Evolutionary conservation across 1,140 invertebrate species (phyloP).

Genomic region (Micrasema minimum): DNA sequence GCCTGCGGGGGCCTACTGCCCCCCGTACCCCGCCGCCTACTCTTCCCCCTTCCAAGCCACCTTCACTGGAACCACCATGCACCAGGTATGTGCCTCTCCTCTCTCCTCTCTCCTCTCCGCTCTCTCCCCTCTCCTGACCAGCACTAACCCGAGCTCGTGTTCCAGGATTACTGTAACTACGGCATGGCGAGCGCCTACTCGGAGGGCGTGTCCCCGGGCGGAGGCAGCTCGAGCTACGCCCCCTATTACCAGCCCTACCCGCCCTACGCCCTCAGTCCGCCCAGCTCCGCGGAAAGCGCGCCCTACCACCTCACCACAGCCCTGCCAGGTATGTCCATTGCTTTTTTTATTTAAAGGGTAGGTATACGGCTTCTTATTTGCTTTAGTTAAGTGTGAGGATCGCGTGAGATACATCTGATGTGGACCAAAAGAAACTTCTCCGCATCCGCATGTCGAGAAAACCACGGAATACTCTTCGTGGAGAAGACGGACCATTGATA

Average conservation of each 20-base stretch:
- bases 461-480: too few relatives aligned
- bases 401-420: too few relatives aligned
- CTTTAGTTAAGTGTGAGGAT: too few relatives aligned
- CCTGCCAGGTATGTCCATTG: conserved; percentile 60
- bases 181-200: conserved; percentile 33
- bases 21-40: conserved; percentile 71
- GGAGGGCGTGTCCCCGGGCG: conserved; percentile 23
- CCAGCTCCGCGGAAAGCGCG: conserved; percentile 48
- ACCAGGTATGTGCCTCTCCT: conserved; percentile 52
- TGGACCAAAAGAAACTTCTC: too few relatives aligned
- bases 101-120: too few relatives aligned
- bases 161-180: conserved; percentile 47
- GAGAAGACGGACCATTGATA: too few relatives aligned
- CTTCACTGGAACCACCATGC: conserved; percentile 71
- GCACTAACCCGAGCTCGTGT: neutral
- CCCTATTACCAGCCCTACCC: conserved; percentile 44
- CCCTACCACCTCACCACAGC: conserved; percentile 55
- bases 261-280: conserved; percentile 50
- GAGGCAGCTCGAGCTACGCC: conserved; percentile 9
- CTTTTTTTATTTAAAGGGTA: too few relatives aligned
- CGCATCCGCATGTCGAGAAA: too few relatives aligned
- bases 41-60: conserved; percentile 64
- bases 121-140: neutral
- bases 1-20: conserved; percentile 58
- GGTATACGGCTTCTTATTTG: too few relatives aligned